These are phyloP conservation scores for Morinoia aosen DNA, from an alignment of 2,888 invertebrate species.

Conservation along the genomic window DNA sequence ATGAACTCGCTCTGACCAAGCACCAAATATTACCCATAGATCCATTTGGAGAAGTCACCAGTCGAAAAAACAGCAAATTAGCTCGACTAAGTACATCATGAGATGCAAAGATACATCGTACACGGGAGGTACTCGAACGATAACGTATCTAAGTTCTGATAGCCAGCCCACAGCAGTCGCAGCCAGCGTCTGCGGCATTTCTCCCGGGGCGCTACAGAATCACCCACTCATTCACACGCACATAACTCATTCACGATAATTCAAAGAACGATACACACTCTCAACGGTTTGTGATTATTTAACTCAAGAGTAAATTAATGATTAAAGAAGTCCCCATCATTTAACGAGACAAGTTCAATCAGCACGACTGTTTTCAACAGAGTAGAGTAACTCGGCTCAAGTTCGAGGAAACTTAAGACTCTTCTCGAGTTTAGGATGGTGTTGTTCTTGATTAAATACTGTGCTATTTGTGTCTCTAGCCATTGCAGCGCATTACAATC, in stretches of 20 bases:
- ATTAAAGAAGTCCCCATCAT: no score
- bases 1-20: neutral
- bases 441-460: no score
- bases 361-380: no score
- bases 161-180: neutral
- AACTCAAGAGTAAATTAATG: no score
- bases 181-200: neutral
- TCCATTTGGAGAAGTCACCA: neutral
- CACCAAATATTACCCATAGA: neutral
- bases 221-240: neutral
- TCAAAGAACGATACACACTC: neutral
- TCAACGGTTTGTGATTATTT: no score
- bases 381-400: no score
- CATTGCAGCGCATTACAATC: no score
- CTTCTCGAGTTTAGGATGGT: no score
- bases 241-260: neutral
- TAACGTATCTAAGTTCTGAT: neutral
- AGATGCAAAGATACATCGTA: neutral
- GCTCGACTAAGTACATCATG: neutral
- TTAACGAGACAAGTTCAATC: no score
- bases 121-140: neutral
- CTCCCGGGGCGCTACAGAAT: neutral
- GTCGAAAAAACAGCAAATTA: neutral
- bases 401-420: no score
- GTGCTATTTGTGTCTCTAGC: no score